Conservation (phyloP, 2,113 vertebrate genomes). For the Protobothrops mucrosquamatus region DNA sequence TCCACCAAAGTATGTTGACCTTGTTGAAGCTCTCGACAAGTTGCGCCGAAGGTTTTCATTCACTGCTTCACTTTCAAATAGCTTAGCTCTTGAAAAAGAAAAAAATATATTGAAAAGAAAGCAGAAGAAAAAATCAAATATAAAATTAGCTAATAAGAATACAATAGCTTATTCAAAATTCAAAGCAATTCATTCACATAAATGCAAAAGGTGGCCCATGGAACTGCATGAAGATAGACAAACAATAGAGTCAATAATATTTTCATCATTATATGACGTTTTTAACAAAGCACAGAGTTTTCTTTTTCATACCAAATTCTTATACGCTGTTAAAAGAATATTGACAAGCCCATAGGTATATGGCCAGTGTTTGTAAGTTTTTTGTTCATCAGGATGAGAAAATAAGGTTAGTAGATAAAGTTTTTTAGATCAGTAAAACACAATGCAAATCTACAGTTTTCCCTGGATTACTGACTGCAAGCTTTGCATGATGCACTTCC, state of each 20-base stretch:
- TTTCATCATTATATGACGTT: too few relatives aligned
- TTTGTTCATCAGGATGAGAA: background rate
- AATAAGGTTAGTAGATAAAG: background rate
- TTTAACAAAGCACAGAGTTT: background rate
- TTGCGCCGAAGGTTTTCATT: slow-evolving; percentile 89
- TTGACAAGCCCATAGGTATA: background rate
- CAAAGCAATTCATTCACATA: background rate
- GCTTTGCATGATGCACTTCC: too few relatives aligned
- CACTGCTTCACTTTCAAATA: slow-evolving; percentile 93
- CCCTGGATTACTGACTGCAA: background rate
- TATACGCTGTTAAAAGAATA: background rate
- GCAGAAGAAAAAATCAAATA: background rate
- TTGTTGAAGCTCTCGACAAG: slow-evolving; percentile 83
- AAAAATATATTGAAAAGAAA: slow-evolving; percentile 15
- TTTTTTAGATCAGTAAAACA: background rate
- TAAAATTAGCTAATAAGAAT: background rate
- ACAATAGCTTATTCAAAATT: background rate
- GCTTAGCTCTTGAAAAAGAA: slow-evolving; percentile 80
- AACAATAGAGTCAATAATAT: background rate
- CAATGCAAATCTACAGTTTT: background rate
- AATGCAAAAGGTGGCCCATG: background rate
- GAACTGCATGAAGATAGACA: background rate
- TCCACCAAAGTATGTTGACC: slow-evolving; percentile 79
- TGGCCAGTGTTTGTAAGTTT: background rate
- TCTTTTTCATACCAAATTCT: background rate